Evolutionary conservation across 1,140 invertebrate genomes (phyloP), one percentile per base, ranked within the genome.

Genomic region (Cydia strobilella): DNA sequence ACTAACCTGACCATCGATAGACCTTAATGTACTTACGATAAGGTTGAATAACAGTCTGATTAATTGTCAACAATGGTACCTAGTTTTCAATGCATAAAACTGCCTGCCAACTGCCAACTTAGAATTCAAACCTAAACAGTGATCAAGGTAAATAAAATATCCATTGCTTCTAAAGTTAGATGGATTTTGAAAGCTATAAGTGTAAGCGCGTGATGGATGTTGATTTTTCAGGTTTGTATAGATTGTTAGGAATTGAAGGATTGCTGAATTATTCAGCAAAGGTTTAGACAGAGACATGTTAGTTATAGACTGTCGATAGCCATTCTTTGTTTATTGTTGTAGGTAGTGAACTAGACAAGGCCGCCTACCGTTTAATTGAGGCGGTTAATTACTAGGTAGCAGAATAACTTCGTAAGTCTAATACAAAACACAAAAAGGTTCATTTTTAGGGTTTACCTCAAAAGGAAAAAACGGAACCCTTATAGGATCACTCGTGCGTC

Each of bases 1-100:
- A 54, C n/a, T 54, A n/a, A n/a, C 1, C n/a, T 51, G 48, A 15
- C 13, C n/a, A n/a, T 18, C 4, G 15, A 51, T 54, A 54, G 18
- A 54, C 51, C n/a, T 54, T 54, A 54, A 7, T n/a, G 35, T 9
- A 6, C n/a, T 54, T 9, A 15, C 6, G 9, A 54, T 54, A 54
- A 54, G n/a, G 51, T n/a, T 54, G n/a, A 48, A n/a, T 18, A 54
- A 7, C 15, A 54, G 6, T 59, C 54, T 0, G 9, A 23, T 54
- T 54, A 54, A 23, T 10, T 20, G 0, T 18, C n/a, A 4, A 23
- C 18, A 23, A 39, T n/a, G 31, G 27, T 12, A 69, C 65, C 42
- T 69, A 69, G 23, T 69, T 69, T 69, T 69, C 65, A 69, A 69
- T 10, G 65, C 65, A 23, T 35, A 18, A 69, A 20, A 39, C 31